These are phyloP conservation scores for Melangyna quadrimaculata DNA, from an alignment of 2,888 invertebrate genomes.

Conservation along the genomic window DNA sequence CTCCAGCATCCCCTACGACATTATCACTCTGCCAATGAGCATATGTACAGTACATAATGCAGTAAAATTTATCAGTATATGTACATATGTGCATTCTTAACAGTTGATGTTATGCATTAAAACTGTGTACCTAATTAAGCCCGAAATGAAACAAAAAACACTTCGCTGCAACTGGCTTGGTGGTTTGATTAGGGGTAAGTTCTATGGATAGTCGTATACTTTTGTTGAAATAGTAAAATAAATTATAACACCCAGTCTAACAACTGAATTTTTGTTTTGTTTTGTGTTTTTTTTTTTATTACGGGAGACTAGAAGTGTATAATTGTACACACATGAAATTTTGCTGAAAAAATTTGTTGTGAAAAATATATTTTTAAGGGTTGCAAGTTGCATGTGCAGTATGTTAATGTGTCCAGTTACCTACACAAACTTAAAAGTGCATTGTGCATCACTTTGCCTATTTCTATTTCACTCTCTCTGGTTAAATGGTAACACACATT, in stretches of 20 bases:
- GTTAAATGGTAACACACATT: background rate
- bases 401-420: background rate
- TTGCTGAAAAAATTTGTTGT: background rate
- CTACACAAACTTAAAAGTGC: slow-evolving; percentile 26
- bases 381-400: slow-evolving; percentile 33
- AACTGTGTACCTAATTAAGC: slow-evolving; percentile 37
- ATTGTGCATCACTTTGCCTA: slow-evolving; percentile 31
- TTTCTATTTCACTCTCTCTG: slow-evolving; percentile 9
- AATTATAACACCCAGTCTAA: slow-evolving; percentile 20
- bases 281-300: background rate
- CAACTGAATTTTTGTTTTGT: background rate
- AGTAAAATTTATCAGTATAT: background rate
- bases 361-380: slow-evolving; percentile 12
- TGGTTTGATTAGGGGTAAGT: background rate
- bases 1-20: background rate
- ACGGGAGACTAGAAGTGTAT: background rate
- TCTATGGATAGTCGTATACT: background rate
- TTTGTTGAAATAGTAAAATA: slow-evolving; percentile 18
- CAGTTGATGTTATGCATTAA: slow-evolving; percentile 36
- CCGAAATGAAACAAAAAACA: slow-evolving; percentile 27
- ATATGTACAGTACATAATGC: background rate
- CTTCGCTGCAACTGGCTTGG: background rate
- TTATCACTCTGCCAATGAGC: background rate
- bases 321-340: background rate
- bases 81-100: background rate